Evolutionary conservation across 2,797 vertebrate genomes (phyloP), one percentile per base, ranked within the genome.

Genomic region (Potorous gilbertii): DNA sequence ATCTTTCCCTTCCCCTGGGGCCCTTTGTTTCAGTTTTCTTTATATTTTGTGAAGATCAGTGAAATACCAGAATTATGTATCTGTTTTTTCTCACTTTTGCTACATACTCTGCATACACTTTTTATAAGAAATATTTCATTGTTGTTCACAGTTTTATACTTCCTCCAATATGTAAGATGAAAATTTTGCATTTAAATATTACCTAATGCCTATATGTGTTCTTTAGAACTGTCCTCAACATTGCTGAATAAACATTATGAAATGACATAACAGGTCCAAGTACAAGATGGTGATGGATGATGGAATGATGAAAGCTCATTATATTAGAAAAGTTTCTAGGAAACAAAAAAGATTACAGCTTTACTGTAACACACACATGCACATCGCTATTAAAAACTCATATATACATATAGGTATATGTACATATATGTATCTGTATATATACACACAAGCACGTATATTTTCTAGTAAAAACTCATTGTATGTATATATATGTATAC

Each of bases 181-280:
- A 91, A 91, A 8, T 5, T 54, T 31, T 94, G 52, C 81, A 91
- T 96, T 94, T 91, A 95, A 93, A 93, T 50, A 50, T 12, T 29
- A 16, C 54, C 54, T 90, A 46, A 1, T 28, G 13, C 3, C 16
- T 91, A 13, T 50, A 62, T 57, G n/a, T 91, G 4, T 28, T 56
- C 29, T 40, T 87, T 91, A 4, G 54, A 54, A 50, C 6, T 56
- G 2, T 5, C 54, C 56, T 50, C 93, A 34, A 40, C 28, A 24
- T 31, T 92, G 40, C 11, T 28, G 8, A n/a, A 52, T 5, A 52
- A 18, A 56, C 8, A 55, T 28, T 52, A 52, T 74, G 29, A 40
- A 34, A 91, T 59, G 1, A 6, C 10, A 54, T 31, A 40, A 28
- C 21, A 21, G 28, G n/a, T 31, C 29, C 21, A 59, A 28, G 62